A percentile compares a stretch with the other conserved stretches of the same genome.
phyloP scores from a whole-genome alignment of 1,140 invertebrate genomes.

The Linepithema humile region DNA sequence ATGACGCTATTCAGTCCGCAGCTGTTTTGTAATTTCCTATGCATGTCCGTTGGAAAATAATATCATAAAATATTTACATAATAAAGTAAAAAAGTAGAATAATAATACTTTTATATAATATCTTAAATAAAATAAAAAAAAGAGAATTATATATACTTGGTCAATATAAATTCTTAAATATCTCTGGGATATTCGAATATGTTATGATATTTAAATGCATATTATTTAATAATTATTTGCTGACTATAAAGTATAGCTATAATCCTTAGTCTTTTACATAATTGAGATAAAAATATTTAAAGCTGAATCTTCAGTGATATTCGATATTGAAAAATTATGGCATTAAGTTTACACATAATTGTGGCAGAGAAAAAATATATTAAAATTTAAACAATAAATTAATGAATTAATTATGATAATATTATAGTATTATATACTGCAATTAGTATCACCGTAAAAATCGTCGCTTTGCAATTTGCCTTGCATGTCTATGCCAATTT shows the following conservation, averaged over 20 bases:
- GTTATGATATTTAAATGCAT: neutral
- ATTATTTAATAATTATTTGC: neutral
- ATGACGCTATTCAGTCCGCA: neutral
- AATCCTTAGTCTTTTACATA: neutral
- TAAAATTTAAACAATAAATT: neutral
- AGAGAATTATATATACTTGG: neutral
- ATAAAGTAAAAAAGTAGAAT: neutral
- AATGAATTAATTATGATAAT: slow-evolving; percentile 5
- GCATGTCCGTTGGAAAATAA: neutral
- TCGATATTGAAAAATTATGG: neutral
- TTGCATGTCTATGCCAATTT: neutral
- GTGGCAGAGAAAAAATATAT: neutral
- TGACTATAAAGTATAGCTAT: neutral
- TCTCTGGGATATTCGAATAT: neutral
- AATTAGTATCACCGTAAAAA: neutral
- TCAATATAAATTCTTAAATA: neutral
- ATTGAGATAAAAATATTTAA: neutral
- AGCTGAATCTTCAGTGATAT: neutral
- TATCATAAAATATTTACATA: neutral
- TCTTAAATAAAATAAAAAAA: neutral
- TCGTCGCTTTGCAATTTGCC: neutral
- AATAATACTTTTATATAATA: neutral
- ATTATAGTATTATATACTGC: neutral
- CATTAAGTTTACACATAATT: neutral
- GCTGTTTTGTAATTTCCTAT: neutral